Percentiles rank a stretch among this genome's conserved stretches.
These are phyloP conservation scores for Lagopus muta DNA, from an alignment of 2,113 vertebrate genomes.

Conservation along the genomic window DNA sequence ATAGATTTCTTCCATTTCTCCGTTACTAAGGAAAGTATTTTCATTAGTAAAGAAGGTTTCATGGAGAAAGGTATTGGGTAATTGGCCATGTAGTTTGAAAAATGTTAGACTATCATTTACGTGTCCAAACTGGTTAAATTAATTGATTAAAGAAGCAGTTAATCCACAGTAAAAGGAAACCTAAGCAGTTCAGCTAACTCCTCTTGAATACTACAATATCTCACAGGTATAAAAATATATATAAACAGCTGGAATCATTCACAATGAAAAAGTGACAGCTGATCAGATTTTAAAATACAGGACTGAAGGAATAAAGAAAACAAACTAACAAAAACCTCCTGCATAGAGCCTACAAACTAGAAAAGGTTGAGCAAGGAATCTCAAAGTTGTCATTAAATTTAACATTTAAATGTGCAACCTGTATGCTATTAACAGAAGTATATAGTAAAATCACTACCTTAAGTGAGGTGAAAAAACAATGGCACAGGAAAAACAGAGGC, in stretches of 20 bases:
- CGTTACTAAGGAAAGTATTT: neutral
- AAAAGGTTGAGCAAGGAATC: neutral
- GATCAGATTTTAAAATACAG: neutral
- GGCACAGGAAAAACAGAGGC: fast-evolving
- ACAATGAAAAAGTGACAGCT: neutral
- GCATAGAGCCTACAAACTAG: neutral
- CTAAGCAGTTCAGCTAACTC: neutral
- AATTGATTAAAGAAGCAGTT: neutral
- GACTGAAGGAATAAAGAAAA: neutral
- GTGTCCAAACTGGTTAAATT: neutral
- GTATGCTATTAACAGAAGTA: neutral
- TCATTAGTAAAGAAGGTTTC: neutral
- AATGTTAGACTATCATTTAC: neutral
- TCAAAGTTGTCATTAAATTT: neutral
- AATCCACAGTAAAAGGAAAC: neutral
- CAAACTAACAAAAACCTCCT: neutral
- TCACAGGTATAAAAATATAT: neutral
- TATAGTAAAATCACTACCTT: neutral
- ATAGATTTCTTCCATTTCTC: neutral
- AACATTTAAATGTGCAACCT: neutral
- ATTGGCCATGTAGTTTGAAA: neutral
- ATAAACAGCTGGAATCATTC: neutral
- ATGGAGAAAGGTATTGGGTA: neutral
- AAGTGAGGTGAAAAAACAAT: neutral
- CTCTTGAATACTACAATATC: neutral